Evolutionary conservation across 64 coral and sea anemone species (phyloP).

Genomic region (Montipora cactus): DNA sequence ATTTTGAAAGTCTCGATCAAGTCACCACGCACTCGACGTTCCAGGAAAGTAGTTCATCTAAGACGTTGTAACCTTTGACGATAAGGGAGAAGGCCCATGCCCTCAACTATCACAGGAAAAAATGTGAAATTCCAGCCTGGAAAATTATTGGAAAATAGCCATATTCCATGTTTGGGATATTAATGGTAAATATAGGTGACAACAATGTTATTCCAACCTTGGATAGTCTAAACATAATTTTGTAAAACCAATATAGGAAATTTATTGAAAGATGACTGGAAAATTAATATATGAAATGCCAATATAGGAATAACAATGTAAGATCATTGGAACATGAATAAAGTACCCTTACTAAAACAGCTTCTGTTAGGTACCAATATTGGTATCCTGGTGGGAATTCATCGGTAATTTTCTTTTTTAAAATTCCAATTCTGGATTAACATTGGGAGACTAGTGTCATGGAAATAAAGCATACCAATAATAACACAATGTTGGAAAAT

Average conservation of each 20-base stretch:
- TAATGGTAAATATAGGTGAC: slow-evolving; percentile 17
- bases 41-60: too few species aligned
- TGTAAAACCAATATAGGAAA: slow-evolving; percentile 24
- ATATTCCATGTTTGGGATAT: slow-evolving; percentile 15
- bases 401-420: slow-evolving; percentile 9
- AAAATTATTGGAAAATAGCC: slow-evolving; percentile 26
- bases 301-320: slow-evolving; percentile 7
- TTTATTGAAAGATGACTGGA: slow-evolving; percentile 13
- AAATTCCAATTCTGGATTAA: slow-evolving; percentile 27
- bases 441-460: not conserved
- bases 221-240: slow-evolving; percentile 9
- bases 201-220: slow-evolving; percentile 22
- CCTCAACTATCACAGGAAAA: not conserved
- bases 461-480: slow-evolving; percentile 14
- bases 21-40: too few species aligned
- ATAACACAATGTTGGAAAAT: slow-evolving; percentile 15
- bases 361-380: slow-evolving; percentile 25
- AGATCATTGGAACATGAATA: slow-evolving; percentile 20
- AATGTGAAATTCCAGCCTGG: slow-evolving; percentile 6
- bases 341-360: slow-evolving; percentile 3
- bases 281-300: slow-evolving; percentile 21
- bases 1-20: too few species aligned
- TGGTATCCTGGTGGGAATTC: slow-evolving; percentile 34
- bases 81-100: too few species aligned
- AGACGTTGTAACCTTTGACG: too few species aligned